These are phyloP conservation scores for Lingula anatina DNA, from an alignment of 2,888 invertebrate species.

Conservation along the genomic window DNA sequence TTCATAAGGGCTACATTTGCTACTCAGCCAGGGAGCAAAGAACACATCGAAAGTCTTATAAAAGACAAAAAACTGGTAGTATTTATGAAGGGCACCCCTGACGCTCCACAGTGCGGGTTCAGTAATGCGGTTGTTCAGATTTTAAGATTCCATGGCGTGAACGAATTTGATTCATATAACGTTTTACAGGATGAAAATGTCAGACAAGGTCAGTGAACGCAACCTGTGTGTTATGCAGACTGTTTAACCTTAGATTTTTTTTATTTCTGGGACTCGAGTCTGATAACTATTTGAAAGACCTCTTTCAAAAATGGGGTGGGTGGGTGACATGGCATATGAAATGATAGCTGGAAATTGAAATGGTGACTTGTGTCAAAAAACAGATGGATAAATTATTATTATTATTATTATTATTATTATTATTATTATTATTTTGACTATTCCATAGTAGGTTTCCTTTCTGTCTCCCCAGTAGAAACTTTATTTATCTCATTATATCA, in stretches of 20 bases:
- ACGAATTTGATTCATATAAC: constrained; percentile 69
- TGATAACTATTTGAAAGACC: too few relatives aligned
- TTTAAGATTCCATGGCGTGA: constrained; percentile 89
- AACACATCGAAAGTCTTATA: constrained; percentile 54
- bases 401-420: too few relatives aligned
- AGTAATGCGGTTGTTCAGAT: constrained; percentile 97
- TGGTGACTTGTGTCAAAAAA: not conserved
- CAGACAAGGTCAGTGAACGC: constrained; percentile 67
- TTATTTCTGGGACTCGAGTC: too few relatives aligned
- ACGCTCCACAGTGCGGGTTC: constrained; percentile 93
- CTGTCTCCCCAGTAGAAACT: too few relatives aligned
- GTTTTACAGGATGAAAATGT: constrained; percentile 81
- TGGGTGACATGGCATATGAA: not conserved
- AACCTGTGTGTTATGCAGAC: not conserved
- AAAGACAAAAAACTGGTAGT: constrained; percentile 86
- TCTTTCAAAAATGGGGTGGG: not conserved
- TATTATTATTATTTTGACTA: not conserved
- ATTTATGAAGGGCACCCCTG: constrained; percentile 98
- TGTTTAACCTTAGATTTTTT: not conserved
- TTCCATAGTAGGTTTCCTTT: too few relatives aligned
- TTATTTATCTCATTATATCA: too few relatives aligned
- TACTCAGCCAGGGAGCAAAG: constrained; percentile 26
- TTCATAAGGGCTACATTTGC: constrained; percentile 15
- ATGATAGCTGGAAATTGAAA: not conserved
- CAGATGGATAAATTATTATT: not conserved